Evolutionary conservation across 2,888 invertebrate genomes (phyloP), one percentile per base, ranked within the genome.

Genomic region (Cenopis cana): DNA sequence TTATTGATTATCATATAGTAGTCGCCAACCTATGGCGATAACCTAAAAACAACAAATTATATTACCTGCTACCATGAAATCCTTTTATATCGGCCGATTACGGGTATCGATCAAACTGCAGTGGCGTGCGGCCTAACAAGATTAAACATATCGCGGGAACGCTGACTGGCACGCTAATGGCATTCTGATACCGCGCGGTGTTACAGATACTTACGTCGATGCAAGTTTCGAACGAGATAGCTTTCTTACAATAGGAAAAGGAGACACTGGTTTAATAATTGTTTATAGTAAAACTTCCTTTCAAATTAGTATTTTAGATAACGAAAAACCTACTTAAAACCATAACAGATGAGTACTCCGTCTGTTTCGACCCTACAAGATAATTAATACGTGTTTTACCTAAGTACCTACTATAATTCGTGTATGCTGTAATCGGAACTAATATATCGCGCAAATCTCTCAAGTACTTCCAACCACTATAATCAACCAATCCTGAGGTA

Each of bases 131-230:
- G 76, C 75, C 75, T 81, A 85, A 84, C 83, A 75, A 78, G 82
- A 86, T 85, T 84, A 85, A 83, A 81, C 80, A 81, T 76, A 81
- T 81, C 80, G 81, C 76, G 75, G 76, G 72, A 79, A 76, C 80
- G 78, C 82, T 81, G 84, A 82, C 85, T 86, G 89, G 87, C 86
- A 82, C 77, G 81, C 75, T 89, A 89, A 90, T 89, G 77, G 85
- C 78, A 77, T 80, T 83, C 75, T 74, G 80, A 82, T 81, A 81
- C 77, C 77, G 74, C 77, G 74, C 74, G 73, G 69, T 36, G 33
- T 46, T 65, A 59, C 33, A 41, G 69, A 46, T 56, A 69, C 64
- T 49, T 56, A 69, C 64, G 36, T 49, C 49, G 49, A 57, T 49
- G 24, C 56, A 64, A 64, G 64, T 57, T 54, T 59, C 20, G 20